Conservation (phyloP, 2,888 invertebrate species). For the Coelogynopora nodosa region DNA sequence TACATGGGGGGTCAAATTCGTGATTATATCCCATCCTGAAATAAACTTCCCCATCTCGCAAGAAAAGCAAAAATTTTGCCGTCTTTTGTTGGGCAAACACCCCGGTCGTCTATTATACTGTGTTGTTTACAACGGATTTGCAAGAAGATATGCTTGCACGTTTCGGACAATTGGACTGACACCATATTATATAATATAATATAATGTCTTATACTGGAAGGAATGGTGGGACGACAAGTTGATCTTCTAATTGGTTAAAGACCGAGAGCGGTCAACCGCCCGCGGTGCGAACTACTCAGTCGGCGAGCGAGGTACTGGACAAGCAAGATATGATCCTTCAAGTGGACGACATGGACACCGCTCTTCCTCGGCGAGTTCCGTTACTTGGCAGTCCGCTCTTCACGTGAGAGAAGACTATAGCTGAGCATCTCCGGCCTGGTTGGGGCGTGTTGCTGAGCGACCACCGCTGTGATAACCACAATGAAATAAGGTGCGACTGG, state of each 20-base stretch:
- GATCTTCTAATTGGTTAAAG: neutral
- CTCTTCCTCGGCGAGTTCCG: neutral
- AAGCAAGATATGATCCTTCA: neutral
- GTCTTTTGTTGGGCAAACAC: neutral
- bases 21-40: neutral
- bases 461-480: neutral
- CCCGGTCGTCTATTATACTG: neutral
- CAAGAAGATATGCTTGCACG: neutral
- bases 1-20: neutral
- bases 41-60: neutral
- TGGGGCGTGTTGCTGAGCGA: neutral
- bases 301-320: neutral
- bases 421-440: neutral
- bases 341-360: neutral
- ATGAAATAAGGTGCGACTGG: neutral
- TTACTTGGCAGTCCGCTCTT: neutral
- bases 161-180: neutral
- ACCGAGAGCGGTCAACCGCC: neutral
- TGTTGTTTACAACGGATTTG: no score
- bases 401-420: no score
- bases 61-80: no score
- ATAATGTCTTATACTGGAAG: no score
- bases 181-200: no score
- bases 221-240: neutral
- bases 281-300: neutral